A percentile compares a stretch with the other conserved stretches of the same genome.
phyloP scores from a whole-genome alignment of 2,888 invertebrate genomes.

The Lysandra bellargus region DNA sequence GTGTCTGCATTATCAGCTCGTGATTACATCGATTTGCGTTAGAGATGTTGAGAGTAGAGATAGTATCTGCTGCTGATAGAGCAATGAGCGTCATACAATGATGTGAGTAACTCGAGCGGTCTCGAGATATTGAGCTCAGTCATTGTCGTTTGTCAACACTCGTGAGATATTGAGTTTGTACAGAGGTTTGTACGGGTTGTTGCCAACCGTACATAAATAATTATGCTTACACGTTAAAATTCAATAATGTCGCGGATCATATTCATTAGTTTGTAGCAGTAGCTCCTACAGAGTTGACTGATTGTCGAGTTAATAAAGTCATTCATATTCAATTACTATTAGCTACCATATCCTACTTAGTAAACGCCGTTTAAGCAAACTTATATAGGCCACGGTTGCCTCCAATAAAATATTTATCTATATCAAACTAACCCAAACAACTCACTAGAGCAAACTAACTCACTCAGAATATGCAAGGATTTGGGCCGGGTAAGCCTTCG shows the following conservation, averaged over 20 bases:
- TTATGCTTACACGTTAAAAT: no score
- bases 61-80: neutral
- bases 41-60: neutral
- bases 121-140: neutral
- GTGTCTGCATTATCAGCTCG: neutral
- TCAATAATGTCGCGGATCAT: no score
- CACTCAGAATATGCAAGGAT: slow-evolving; percentile 45
- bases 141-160: neutral
- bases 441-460: slow-evolving; percentile 9
- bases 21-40: neutral
- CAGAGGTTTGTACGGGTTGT: no score
- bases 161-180: neutral
- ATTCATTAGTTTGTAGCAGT: no score
- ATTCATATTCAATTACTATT: neutral
- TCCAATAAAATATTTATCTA: neutral
- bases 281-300: neutral
- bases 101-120: neutral
- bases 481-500: slow-evolving; percentile 49
- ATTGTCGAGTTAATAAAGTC: neutral
- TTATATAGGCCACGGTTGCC: neutral
- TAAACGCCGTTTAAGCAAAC: neutral
- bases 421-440: neutral
- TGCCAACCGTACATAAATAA: no score
- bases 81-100: neutral
- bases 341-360: neutral